Conservation (phyloP, 1,140 invertebrate genomes). For the Brachionus manjavacas region DNA sequence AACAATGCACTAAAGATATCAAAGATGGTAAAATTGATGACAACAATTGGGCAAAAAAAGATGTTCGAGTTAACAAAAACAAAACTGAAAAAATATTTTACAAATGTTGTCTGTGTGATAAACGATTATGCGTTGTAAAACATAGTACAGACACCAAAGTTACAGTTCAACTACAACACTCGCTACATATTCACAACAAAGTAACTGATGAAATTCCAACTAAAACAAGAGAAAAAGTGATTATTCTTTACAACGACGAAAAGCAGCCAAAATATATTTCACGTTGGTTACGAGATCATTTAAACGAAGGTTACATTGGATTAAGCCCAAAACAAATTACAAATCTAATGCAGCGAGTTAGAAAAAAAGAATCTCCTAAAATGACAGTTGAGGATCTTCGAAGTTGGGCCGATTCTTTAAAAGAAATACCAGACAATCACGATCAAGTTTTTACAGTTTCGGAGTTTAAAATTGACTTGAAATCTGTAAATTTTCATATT, state of each 20-base stretch:
- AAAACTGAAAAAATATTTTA: not conserved
- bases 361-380: not conserved
- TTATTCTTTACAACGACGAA: not conserved
- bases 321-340: not conserved
- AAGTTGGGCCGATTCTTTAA: not conserved
- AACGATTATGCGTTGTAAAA: not conserved
- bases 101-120: not conserved
- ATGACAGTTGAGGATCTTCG: not conserved
- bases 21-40: not conserved
- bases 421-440: not conserved
- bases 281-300: not conserved
- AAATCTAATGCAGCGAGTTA: not conserved
- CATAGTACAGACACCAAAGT: not conserved
- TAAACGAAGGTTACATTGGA: not conserved
- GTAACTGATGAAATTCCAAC: not conserved
- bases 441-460: not conserved
- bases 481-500: not conserved
- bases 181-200: not conserved
- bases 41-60: not conserved
- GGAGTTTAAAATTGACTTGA: not conserved
- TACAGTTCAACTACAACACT: not conserved
- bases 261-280: not conserved
- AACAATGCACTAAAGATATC: not conserved
- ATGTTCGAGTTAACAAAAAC: not conserved
- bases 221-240: not conserved